These are phyloP conservation scores for Sebastolobus alascanus DNA, from an alignment of 2,797 vertebrate genomes.

Conservation along the genomic window DNA sequence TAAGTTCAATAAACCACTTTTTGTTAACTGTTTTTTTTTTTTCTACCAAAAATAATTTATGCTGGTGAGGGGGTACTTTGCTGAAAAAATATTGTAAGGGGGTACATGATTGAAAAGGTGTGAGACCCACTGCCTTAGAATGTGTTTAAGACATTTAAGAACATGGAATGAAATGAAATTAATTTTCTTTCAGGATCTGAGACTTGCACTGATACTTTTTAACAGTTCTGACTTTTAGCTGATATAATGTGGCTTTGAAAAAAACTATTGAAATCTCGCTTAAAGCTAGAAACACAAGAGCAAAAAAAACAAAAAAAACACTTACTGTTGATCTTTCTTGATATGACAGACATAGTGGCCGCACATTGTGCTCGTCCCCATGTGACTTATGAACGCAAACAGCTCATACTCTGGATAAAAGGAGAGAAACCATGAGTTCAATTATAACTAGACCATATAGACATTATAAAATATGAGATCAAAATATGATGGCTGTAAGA, in stretches of 20 bases:
- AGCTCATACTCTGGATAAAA: constrained; percentile 92
- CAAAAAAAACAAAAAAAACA: constrained; percentile 18
- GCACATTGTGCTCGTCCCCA: constrained; percentile 99
- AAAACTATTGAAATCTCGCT: not conserved
- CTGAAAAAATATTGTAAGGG: no score
- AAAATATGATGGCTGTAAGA: not conserved
- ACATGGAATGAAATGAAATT: not conserved
- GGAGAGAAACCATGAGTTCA: not conserved
- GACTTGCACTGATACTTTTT: not conserved
- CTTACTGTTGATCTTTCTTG: constrained; percentile 98
- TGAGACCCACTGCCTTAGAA: not conserved
- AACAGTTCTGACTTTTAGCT: not conserved
- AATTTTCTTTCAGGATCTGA: not conserved
- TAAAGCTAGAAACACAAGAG: not conserved
- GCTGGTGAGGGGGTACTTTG: not conserved
- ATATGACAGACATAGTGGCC: constrained; percentile 99
- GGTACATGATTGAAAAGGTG: not conserved
- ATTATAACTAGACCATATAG: not conserved
- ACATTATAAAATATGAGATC: not conserved
- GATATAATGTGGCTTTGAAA: not conserved
- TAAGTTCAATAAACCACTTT: not conserved
- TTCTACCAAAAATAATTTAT: not conserved
- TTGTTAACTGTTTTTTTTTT: not conserved
- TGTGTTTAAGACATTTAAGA: not conserved
- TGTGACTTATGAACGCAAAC: constrained; percentile 99